These are phyloP conservation scores for Manacus vitellinus DNA, from an alignment of 2,113 vertebrate species.

Conservation along the genomic window DNA sequence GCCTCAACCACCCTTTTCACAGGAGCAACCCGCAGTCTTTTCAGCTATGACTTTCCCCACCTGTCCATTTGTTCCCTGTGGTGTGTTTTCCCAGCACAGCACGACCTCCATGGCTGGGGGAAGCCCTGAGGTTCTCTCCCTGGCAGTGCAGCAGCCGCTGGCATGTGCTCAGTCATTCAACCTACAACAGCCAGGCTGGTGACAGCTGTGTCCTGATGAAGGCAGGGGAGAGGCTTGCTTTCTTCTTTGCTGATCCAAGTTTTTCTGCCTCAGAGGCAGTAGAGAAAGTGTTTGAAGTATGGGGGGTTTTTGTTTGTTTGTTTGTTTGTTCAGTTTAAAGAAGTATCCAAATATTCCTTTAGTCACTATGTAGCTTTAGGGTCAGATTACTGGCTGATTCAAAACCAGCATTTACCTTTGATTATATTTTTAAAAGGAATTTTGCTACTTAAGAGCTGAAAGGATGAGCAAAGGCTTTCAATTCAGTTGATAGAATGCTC, in stretches of 20 bases:
- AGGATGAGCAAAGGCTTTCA: neutral
- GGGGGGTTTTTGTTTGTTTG: rapidly evolving
- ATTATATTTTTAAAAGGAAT: neutral
- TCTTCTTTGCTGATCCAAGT: neutral
- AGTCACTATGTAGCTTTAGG: neutral
- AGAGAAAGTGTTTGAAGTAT: neutral
- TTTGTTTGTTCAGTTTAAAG: neutral
- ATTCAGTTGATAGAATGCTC: neutral
- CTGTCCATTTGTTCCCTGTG: neutral
- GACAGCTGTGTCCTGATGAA: neutral
- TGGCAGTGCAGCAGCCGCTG: rapidly evolving
- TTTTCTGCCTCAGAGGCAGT: neutral
- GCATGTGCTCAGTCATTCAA: neutral
- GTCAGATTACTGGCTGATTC: neutral
- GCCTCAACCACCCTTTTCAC: neutral
- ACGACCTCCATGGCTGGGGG: neutral
- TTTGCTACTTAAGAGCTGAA: neutral
- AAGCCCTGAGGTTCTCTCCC: neutral
- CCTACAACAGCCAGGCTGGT: neutral
- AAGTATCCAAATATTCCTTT: neutral
- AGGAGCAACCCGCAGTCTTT: neutral
- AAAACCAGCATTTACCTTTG: neutral
- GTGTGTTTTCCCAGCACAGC: neutral
- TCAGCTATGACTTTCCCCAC: neutral
- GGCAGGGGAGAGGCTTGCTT: neutral